phyloP scores from a whole-genome alignment of 2,113 vertebrate genomes.

The Chaetops frenatus region DNA sequence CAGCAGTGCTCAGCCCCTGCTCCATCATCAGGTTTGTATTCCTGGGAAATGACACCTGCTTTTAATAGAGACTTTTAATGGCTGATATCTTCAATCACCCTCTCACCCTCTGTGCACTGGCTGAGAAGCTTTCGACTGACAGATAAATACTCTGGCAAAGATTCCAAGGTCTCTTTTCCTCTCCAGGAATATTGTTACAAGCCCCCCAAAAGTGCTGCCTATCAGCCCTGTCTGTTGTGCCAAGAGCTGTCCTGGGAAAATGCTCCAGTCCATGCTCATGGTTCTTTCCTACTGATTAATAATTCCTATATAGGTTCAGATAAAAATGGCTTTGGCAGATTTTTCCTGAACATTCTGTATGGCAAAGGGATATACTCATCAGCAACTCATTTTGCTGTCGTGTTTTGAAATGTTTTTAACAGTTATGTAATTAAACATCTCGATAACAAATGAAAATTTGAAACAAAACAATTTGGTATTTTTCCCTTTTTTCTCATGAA shows the following conservation, averaged over 20 bases:
- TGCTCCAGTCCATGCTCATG: accelerated
- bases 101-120: neutral
- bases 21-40: neutral
- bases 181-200: neutral
- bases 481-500: neutral
- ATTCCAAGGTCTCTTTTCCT: neutral
- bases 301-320: accelerated
- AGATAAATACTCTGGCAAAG: neutral
- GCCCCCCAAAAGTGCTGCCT: neutral
- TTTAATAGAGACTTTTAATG: neutral
- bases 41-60: neutral
- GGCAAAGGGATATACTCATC: neutral
- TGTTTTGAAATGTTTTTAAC: neutral
- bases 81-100: neutral
- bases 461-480: neutral
- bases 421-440: neutral
- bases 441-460: neutral
- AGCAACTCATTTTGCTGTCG: neutral
- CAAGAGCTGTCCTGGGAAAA: neutral
- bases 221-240: neutral
- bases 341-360: neutral
- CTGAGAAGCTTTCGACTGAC: neutral
- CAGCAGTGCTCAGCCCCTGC: neutral
- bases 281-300: neutral
- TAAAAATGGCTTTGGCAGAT: neutral